Conservation (phyloP, 2,113 vertebrate genomes). For the Oryctolagus cuniculus region mOryCun1.1 NC_091443.1:86771001-86771500, state of each 20-base stretch:
- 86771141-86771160: no score
- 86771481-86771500: background rate
- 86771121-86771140: no score
- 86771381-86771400: background rate
- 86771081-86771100: no score
- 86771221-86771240: no score
- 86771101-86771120: no score
- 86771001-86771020: no score
- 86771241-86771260: background rate
- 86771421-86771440: constrained; percentile 26
- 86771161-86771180: no score
- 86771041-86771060: no score
- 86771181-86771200: no score
- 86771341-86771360: constrained; percentile 40
- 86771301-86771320: constrained; percentile 17
- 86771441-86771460: constrained; percentile 15
- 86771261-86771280: background rate
- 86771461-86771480: constrained; percentile 40
- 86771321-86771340: constrained; percentile 21
- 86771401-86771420: constrained; percentile 1
- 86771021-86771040: no score
- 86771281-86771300: background rate
- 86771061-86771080: no score
- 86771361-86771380: background rate
- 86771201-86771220: no score